phyloP scores from a whole-genome alignment of 2,888 invertebrate species.

The Cerceris rybyensis region DNA sequence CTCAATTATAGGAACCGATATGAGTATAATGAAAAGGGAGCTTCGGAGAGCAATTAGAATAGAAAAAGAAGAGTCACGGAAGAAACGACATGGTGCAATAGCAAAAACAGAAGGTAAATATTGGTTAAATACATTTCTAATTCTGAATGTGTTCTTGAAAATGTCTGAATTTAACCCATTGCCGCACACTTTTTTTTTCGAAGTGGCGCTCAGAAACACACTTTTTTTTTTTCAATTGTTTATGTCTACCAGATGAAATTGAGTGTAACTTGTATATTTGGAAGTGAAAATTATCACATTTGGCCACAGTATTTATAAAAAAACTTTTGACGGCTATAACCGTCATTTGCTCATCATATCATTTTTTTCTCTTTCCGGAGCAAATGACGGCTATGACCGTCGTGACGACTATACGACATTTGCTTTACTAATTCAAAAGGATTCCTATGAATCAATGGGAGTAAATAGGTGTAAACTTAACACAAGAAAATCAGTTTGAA shows the following conservation, averaged over 20 bases:
- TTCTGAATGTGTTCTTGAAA: too few relatives aligned
- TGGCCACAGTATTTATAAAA: conserved; percentile 12
- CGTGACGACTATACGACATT: conserved; percentile 18
- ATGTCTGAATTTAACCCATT: too few relatives aligned
- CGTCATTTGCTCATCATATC: conserved; percentile 12
- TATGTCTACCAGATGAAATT: conserved; percentile 20
- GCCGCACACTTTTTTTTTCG: not conserved
- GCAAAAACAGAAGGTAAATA: too few relatives aligned
- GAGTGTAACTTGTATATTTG: conserved; percentile 16
- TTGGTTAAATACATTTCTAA: too few relatives aligned
- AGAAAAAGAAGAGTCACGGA: too few relatives aligned
- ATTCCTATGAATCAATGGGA: conserved; percentile 23
- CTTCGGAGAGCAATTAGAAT: too few relatives aligned
- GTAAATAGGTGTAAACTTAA: not conserved
- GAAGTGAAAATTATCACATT: conserved; percentile 17
- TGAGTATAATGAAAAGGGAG: too few relatives aligned
- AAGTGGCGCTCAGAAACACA: conserved; percentile 14
- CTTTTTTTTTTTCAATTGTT: conserved; percentile 20
- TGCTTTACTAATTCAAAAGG: conserved; percentile 19
- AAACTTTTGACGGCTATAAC: conserved; percentile 18
- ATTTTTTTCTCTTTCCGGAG: conserved; percentile 26
- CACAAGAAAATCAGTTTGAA: conserved; percentile 11
- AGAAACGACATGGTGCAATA: too few relatives aligned
- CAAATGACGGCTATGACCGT: conserved; percentile 26
- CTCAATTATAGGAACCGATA: too few relatives aligned